Evolutionary conservation across 2,888 invertebrate species (phyloP).

Genomic region (Diogma glabrata): DNA sequence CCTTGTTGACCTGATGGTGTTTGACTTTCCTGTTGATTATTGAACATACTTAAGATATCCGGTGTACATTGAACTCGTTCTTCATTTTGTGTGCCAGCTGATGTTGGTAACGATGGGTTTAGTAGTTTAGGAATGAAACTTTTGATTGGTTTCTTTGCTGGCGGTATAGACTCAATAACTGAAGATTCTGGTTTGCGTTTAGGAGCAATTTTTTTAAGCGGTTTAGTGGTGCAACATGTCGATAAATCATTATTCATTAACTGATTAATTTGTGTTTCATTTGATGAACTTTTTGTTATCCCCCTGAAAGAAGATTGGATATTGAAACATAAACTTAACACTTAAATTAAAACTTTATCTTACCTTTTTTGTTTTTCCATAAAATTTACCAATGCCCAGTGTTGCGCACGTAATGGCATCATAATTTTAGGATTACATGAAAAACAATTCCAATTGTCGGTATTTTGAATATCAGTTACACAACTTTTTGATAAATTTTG

Average conservation of each 20-base stretch:
- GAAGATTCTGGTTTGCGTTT: too few species aligned
- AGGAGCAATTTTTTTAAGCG: too few species aligned
- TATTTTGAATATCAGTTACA: slow-evolving; percentile 58
- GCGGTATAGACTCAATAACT: too few species aligned
- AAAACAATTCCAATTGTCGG: slow-evolving; percentile 73
- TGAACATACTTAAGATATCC: slow-evolving; percentile 36
- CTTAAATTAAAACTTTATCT: too few species aligned
- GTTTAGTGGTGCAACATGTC: slow-evolving; percentile 29
- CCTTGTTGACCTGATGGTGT: too few species aligned
- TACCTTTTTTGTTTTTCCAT: slow-evolving; percentile 44
- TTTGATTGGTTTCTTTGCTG: too few species aligned
- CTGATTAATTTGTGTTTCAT: slow-evolving; percentile 25
- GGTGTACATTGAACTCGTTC: slow-evolving; percentile 58
- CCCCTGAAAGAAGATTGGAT: too few species aligned
- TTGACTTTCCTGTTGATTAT: neutral
- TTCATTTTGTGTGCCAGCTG: too few species aligned
- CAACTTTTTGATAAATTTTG: slow-evolving; percentile 55
- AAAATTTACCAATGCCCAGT: slow-evolving; percentile 60
- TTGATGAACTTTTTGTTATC: neutral
- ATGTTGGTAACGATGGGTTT: too few species aligned
- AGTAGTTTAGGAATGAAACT: too few species aligned
- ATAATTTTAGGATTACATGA: slow-evolving; percentile 56
- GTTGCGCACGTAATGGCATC: slow-evolving; percentile 52
- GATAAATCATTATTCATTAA: slow-evolving; percentile 28
- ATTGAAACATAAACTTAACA: too few species aligned